A percentile compares a stretch with the other conserved stretches of the same genome.
Evolutionary conservation across 2,797 vertebrate species (phyloP).

Genomic region (Pristis pectinata): DNA sequence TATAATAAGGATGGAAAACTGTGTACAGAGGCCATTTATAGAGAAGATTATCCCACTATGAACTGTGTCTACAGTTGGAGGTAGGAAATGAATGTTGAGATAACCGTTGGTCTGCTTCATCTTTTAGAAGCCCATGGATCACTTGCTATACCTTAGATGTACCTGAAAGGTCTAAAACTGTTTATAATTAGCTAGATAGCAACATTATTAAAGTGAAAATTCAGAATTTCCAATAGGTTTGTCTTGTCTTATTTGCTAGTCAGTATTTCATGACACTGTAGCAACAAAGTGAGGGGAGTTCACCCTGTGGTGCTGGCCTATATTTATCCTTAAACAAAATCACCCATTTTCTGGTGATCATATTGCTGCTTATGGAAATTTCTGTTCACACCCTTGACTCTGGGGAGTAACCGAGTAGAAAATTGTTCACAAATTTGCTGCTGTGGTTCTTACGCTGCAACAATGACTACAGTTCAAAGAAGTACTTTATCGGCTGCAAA

Average conservation of each 20-base stretch:
- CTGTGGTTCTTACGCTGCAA: background rate
- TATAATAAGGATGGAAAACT: background rate
- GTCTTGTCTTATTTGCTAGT: background rate
- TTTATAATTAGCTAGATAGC: background rate
- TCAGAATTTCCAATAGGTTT: background rate
- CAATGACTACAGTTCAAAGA: background rate
- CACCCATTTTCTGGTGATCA: background rate
- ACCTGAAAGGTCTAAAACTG: background rate
- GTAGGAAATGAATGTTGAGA: background rate
- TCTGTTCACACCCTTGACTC: background rate
- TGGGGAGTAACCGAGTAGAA: too few species aligned
- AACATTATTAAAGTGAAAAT: background rate
- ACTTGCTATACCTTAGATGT: background rate
- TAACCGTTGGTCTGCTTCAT: background rate
- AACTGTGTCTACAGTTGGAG: background rate
- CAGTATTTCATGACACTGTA: background rate
- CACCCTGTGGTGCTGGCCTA: background rate
- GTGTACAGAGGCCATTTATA: background rate
- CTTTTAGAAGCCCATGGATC: background rate
- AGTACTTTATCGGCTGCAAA: background rate
- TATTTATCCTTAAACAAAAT: background rate
- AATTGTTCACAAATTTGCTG: background rate
- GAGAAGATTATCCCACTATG: background rate
- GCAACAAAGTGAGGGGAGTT: background rate
- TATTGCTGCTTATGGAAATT: background rate